phyloP scores from a whole-genome alignment of 2,113 vertebrate genomes.

The Aythya baeri region DNA sequence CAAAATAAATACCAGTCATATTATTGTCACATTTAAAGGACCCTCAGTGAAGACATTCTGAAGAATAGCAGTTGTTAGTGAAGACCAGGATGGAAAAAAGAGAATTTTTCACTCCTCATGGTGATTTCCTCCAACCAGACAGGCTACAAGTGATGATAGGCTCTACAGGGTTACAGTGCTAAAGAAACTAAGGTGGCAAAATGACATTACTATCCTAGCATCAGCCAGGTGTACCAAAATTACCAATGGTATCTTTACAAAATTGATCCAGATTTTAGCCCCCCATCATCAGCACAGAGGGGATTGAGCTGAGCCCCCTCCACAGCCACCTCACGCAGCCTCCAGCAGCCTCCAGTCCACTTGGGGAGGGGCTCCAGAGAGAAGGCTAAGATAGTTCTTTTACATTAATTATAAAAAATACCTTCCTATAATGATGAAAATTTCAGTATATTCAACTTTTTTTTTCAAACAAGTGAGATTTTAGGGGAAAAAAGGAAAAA shows the following conservation, averaged over 20 bases:
- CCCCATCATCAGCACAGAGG: neutral
- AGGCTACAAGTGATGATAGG: neutral
- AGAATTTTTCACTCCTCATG: neutral
- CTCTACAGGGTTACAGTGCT: neutral
- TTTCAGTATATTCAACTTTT: neutral
- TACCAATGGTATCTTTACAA: neutral
- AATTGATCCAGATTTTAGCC: neutral
- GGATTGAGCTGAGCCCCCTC: neutral
- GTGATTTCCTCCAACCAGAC: neutral
- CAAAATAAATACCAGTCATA: neutral
- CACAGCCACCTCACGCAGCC: too few species aligned
- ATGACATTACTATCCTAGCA: neutral
- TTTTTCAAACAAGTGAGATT: neutral
- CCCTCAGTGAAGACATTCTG: neutral
- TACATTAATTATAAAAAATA: neutral
- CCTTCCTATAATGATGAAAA: neutral
- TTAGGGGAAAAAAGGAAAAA: neutral
- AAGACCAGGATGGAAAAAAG: neutral
- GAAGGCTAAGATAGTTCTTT: neutral
- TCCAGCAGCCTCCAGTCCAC: neutral
- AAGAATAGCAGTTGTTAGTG: neutral
- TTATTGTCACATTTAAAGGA: neutral
- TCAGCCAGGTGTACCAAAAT: neutral
- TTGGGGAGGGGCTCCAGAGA: neutral
- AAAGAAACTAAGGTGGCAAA: neutral